Evolutionary conservation across 1,140 invertebrate genomes (phyloP).

Genomic region (Tetramorium parvispinum): DNA sequence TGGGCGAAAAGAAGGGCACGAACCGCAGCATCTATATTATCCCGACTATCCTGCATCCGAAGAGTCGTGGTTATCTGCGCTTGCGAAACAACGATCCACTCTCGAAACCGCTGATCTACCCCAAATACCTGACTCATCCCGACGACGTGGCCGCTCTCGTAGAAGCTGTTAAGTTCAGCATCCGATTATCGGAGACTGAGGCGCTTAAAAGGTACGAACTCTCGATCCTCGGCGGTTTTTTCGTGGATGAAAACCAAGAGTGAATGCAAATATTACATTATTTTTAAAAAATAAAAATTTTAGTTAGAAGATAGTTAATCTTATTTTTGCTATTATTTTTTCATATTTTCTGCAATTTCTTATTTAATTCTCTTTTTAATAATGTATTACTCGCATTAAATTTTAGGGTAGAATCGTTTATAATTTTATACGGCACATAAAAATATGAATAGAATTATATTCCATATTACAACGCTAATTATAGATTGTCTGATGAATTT

Average conservation of each 20-base stretch:
- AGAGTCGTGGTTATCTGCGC: conserved; percentile 92
- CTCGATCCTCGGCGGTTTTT: conserved; percentile 55
- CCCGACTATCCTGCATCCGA: conserved; percentile 91
- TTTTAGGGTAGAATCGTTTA: neutral
- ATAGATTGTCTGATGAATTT: neutral
- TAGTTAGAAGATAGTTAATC: neutral
- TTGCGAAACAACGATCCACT: conserved; percentile 92
- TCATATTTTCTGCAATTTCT: neutral
- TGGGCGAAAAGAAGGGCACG: conserved; percentile 88
- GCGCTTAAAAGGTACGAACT: conserved; percentile 88
- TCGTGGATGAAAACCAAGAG: neutral
- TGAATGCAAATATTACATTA: neutral
- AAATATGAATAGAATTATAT: no score
- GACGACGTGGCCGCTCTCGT: conserved; percentile 91
- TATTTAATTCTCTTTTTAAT: neutral
- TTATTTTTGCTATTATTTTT: neutral
- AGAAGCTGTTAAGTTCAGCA: conserved; percentile 91
- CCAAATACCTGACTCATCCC: conserved; percentile 92
- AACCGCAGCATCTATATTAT: conserved; percentile 87
- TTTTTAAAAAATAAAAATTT: neutral
- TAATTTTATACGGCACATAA: no score
- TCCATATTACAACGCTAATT: neutral
- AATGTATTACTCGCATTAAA: neutral
- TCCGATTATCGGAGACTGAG: conserved; percentile 88
- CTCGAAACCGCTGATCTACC: conserved; percentile 92